Evolutionary conservation across 2,797 vertebrate species (phyloP).

Genomic region (Ceryle rudis): DNA sequence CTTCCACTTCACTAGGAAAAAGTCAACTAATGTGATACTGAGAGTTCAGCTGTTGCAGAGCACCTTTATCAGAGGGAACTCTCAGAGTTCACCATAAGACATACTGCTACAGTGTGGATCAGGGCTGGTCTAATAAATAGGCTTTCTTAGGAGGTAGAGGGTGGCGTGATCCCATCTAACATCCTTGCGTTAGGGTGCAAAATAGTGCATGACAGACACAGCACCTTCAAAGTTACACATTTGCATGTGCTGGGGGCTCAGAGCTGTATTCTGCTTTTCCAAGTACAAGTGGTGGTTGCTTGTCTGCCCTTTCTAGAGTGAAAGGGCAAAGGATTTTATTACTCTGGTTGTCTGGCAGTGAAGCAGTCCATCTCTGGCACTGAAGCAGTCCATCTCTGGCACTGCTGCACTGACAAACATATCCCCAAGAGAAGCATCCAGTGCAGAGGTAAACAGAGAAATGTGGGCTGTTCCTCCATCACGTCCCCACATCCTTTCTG

Average conservation of each 20-base stretch:
- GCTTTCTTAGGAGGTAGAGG: not conserved
- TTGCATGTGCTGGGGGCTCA: not conserved
- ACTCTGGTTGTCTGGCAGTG: not conserved
- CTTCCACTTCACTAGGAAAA: not conserved
- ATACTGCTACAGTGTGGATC: rapidly evolving
- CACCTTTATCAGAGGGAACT: not conserved
- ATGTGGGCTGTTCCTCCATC: not conserved
- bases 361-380: rapidly evolving
- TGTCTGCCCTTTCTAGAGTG: not conserved
- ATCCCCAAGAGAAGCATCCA: not conserved
- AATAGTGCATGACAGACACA: rapidly evolving
- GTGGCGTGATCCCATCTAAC: not conserved
- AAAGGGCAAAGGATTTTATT: not conserved
- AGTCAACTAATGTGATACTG: rapidly evolving
- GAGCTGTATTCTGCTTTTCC: not conserved
- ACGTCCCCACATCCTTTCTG: rapidly evolving
- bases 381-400: too few species aligned
- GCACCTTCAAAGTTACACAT: not conserved
- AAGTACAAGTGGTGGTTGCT: not conserved
- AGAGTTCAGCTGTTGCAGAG: not conserved
- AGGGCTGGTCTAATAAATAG: rapidly evolving
- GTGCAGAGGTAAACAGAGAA: not conserved
- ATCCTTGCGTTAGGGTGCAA: not conserved
- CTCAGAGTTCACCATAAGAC: not conserved
- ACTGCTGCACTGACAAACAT: not conserved